Percentiles rank a stretch among this genome's conserved stretches.
phyloP scores from a whole-genome alignment of 2,888 invertebrate species.

The Pseudococcus viburni region DNA sequence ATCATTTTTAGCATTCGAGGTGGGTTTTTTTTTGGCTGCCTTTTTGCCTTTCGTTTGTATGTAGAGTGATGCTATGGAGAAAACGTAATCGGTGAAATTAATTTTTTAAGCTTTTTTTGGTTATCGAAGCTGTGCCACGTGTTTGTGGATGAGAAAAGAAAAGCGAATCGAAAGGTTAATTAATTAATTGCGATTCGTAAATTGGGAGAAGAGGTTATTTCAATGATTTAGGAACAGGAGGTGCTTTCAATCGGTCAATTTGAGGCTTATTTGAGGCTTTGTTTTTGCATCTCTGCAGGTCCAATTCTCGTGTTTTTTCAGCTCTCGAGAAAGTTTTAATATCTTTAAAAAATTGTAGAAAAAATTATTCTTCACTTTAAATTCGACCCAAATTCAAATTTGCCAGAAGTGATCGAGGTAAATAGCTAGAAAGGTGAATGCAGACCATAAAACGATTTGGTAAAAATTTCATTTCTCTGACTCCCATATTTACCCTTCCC shows the following conservation, averaged over 20 bases:
- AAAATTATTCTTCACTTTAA: too few species aligned
- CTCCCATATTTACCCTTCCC: too few species aligned
- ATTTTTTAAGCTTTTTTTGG: neutral
- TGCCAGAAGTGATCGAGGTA: too few species aligned
- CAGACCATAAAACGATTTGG: too few species aligned
- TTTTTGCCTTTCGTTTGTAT: neutral
- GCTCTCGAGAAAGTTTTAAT: too few species aligned
- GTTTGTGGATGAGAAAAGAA: neutral
- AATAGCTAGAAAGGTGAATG: too few species aligned
- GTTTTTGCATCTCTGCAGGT: too few species aligned
- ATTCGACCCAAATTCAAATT: too few species aligned
- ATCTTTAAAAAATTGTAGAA: too few species aligned
- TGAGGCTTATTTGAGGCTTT: too few species aligned
- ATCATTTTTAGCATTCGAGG: neutral
- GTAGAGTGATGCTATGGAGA: neutral
- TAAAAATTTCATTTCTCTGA: too few species aligned
- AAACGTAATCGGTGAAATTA: conserved; percentile 16
- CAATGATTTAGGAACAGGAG: neutral
- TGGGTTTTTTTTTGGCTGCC: neutral
- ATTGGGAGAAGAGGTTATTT: neutral
- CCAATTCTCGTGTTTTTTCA: too few species aligned
- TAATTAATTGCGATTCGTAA: neutral
- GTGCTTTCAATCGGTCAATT: neutral
- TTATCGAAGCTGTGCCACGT: neutral
- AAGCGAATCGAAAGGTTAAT: neutral